A percentile compares a stretch with the other conserved stretches of the same genome.
phyloP scores from a whole-genome alignment of 2,888 invertebrate genomes.

The Auanema freiburgensis region DNA sequence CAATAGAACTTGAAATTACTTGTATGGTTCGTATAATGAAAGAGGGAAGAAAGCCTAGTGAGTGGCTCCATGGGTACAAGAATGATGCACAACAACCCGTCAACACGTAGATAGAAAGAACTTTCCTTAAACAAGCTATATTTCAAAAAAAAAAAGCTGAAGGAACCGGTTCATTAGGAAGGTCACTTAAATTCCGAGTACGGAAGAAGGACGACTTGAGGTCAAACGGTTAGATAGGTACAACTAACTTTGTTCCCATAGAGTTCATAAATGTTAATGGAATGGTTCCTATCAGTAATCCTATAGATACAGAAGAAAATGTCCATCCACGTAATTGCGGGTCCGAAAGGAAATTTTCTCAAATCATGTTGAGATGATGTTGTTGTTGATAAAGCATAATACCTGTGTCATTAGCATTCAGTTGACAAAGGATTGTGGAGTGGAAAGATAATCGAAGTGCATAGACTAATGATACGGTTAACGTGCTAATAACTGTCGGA shows the following conservation, averaged over 20 bases:
- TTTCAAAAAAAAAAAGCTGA: background rate
- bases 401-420: slow-evolving; percentile 26
- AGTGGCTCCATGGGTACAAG: slow-evolving; percentile 28
- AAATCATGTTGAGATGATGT: slow-evolving; percentile 2
- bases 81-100: slow-evolving; percentile 27
- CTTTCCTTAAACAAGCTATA: slow-evolving; percentile 24
- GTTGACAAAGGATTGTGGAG: slow-evolving; percentile 37
- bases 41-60: slow-evolving; percentile 27
- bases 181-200: too few relatives aligned
- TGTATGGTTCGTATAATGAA: slow-evolving; percentile 26
- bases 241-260: slow-evolving; percentile 31
- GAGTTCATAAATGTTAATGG: slow-evolving; percentile 28
- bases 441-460: slow-evolving; percentile 39
- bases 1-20: background rate
- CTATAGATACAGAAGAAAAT: slow-evolving; percentile 34
- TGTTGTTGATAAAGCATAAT: background rate
- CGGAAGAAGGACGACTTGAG: background rate
- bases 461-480: slow-evolving; percentile 33
- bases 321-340: slow-evolving; percentile 25
- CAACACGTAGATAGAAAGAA: slow-evolving; percentile 23
- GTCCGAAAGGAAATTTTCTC: slow-evolving; percentile 31
- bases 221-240: background rate
- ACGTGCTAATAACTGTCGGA: slow-evolving; percentile 9
- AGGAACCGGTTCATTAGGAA: background rate
- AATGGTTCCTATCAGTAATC: slow-evolving; percentile 30